Conservation (phyloP, 2,797 vertebrate species). For the Trachurus trachurus region DNA sequence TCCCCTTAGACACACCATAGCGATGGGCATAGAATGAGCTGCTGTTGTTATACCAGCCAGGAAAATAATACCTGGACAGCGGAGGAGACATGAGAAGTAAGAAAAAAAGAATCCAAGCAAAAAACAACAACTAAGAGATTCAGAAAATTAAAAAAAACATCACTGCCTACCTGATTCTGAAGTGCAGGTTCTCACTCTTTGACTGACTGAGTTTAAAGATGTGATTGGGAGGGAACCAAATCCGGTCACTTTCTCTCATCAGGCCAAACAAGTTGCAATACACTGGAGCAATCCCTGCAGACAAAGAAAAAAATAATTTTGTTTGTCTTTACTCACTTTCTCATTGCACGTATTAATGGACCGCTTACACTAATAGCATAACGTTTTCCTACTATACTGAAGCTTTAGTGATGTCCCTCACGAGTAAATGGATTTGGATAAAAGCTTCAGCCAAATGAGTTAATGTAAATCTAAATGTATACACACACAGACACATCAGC, state of each 20-base stretch:
- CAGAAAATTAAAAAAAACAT: not conserved
- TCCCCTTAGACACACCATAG: slow-evolving; percentile 89
- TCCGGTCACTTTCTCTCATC: slow-evolving; percentile 91
- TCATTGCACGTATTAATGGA: too few species aligned
- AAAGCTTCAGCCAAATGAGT: too few species aligned
- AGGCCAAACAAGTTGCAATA: slow-evolving; percentile 93
- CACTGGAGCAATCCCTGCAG: slow-evolving; percentile 91
- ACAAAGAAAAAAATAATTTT: not conserved
- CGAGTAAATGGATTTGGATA: too few species aligned
- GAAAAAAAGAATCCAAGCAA: not conserved
- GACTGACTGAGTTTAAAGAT: slow-evolving; percentile 90
- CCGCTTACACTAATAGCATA: too few species aligned
- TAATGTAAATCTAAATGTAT: too few species aligned
- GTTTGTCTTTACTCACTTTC: not conserved
- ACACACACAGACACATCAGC: slow-evolving; percentile 2
- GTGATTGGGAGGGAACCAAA: slow-evolving; percentile 95
- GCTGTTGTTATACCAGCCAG: slow-evolving; percentile 92
- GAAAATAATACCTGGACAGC: slow-evolving; percentile 92
- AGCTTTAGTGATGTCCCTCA: too few species aligned
- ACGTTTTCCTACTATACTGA: too few species aligned
- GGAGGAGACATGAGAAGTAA: not conserved
- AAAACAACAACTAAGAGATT: not conserved
- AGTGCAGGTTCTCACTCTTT: slow-evolving; percentile 86
- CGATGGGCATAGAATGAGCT: slow-evolving; percentile 88
- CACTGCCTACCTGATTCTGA: slow-evolving; percentile 89